These are phyloP conservation scores for Eledone cirrhosa DNA, from an alignment of 2,888 invertebrate species.

Conservation along the genomic window DNA sequence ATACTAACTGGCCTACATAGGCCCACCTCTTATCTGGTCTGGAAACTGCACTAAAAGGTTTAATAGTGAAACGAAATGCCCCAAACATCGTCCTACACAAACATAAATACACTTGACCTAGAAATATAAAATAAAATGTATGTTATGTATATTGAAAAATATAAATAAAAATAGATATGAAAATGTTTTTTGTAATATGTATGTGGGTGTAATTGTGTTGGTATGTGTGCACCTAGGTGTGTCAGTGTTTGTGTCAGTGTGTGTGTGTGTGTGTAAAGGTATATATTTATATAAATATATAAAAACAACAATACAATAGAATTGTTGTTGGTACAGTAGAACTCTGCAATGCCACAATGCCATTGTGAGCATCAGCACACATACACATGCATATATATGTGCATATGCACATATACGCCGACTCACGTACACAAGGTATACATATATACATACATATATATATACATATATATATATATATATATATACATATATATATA, in stretches of 20 bases:
- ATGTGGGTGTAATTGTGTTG: not conserved
- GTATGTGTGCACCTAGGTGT: not conserved
- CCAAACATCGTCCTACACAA: too few species aligned
- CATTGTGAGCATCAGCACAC: not conserved
- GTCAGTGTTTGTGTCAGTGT: not conserved
- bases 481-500: slow-evolving; percentile 30
- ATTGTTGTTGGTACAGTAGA: not conserved
- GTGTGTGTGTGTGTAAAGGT: not conserved
- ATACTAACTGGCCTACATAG: too few species aligned
- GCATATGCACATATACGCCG: too few species aligned
- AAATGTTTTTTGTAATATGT: slow-evolving; percentile 3
- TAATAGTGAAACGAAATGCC: too few species aligned
- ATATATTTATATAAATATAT: slow-evolving; percentile 18
- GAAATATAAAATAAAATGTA: not conserved
- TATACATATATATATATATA: slow-evolving; percentile 21
- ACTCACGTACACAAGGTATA: too few species aligned
- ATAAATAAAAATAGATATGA: not conserved
- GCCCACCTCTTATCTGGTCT: too few species aligned
- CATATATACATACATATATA: not conserved
- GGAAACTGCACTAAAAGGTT: too few species aligned
- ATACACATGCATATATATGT: not conserved
- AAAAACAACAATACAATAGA: not conserved
- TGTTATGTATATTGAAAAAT: not conserved
- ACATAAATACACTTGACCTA: too few species aligned
- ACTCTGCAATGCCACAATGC: not conserved